phyloP scores from a whole-genome alignment of 2,888 invertebrate species.

The Tenodera sinensis region DNA sequence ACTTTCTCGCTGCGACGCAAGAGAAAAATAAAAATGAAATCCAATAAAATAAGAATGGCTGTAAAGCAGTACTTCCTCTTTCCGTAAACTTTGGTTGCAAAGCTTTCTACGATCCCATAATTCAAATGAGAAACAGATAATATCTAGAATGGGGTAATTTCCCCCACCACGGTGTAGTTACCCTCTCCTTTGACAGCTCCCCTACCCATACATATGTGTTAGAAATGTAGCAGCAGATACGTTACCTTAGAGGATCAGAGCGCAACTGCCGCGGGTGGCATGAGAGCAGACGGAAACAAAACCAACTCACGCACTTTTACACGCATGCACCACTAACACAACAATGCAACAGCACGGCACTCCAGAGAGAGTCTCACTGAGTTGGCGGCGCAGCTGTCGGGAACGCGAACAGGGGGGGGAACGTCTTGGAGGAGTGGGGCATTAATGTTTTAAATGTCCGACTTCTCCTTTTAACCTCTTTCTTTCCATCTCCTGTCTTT shows the following conservation, averaged over 20 bases:
- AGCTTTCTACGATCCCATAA: no score
- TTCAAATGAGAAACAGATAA: not conserved
- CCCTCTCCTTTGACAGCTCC: not conserved
- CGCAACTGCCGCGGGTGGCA: not conserved
- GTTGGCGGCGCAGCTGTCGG: not conserved
- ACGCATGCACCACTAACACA: not conserved
- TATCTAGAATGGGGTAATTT: not conserved
- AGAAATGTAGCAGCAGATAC: not conserved
- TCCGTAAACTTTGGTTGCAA: no score
- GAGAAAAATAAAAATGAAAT: no score
- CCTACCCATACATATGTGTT: not conserved
- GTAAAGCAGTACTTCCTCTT: no score
- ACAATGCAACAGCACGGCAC: not conserved
- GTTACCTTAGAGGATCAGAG: not conserved
- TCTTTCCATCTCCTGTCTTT: not conserved
- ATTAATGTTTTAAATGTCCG: constrained; percentile 7
- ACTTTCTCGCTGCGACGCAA: no score
- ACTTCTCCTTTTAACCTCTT: not conserved
- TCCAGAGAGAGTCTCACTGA: not conserved
- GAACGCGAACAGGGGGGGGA: not conserved
- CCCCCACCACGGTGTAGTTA: not conserved
- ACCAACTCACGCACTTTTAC: not conserved
- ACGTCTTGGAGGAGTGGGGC: not conserved
- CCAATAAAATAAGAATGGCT: no score
- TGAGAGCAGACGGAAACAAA: not conserved